Evolutionary conservation across 2,797 vertebrate genomes (phyloP).

Genomic region (Alfaro cultratus): DNA sequence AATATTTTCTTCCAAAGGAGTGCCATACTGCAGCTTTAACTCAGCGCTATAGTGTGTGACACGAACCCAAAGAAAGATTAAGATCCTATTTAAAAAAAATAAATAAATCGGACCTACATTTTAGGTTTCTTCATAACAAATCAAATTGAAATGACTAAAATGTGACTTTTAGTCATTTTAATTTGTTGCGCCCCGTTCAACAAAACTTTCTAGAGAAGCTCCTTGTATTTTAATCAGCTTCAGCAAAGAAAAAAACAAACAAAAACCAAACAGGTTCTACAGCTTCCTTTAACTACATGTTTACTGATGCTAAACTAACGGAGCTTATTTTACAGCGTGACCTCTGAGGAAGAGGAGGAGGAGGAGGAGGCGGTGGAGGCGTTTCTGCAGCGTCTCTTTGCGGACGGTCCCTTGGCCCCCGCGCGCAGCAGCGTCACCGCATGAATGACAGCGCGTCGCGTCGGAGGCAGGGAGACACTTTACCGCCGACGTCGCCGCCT

Average conservation of each 20-base stretch:
- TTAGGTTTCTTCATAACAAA: background rate
- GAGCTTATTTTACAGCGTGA: background rate
- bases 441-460: slow-evolving; percentile 45
- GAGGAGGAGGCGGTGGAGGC: slow-evolving; percentile 7
- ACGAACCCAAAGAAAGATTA: background rate
- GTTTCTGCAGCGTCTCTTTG: slow-evolving; percentile 46
- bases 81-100: background rate
- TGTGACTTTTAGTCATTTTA: background rate
- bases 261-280: background rate
- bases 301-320: background rate
- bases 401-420: slow-evolving; percentile 65
- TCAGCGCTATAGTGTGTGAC: background rate
- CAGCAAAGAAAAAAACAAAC: background rate
- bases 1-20: too few species aligned
- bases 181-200: background rate
- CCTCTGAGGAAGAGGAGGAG: background rate
- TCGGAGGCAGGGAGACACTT: slow-evolving; percentile 15
- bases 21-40: background rate
- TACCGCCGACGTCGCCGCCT: background rate
- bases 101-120: background rate
- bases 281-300: background rate
- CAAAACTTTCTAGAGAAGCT: background rate
- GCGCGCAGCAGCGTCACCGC: slow-evolving; percentile 36
- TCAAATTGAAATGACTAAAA: background rate
- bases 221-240: background rate